Conservation (phyloP, 2,113 vertebrate genomes). For the Verasper variegatus region DNA sequence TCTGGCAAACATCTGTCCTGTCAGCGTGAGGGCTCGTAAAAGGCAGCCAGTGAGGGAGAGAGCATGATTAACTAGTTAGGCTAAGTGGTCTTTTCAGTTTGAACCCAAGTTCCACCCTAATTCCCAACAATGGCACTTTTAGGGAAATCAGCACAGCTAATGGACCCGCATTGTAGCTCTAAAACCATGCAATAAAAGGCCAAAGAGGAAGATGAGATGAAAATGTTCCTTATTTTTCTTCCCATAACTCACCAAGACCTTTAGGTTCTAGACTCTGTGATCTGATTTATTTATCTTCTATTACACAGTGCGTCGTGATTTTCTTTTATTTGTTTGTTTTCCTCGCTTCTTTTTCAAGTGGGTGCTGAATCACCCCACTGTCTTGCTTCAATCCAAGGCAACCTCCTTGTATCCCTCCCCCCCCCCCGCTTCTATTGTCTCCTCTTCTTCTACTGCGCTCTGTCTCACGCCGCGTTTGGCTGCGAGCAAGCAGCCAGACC, state of each 20-base stretch:
- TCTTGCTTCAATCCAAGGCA: slow-evolving; percentile 64
- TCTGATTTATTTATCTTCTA: slow-evolving; percentile 57
- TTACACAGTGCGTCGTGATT: slow-evolving; percentile 50
- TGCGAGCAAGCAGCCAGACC: slow-evolving; percentile 31
- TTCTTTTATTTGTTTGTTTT: slow-evolving; percentile 70
- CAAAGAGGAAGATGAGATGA: slow-evolving; percentile 39
- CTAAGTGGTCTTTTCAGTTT: slow-evolving; percentile 72
- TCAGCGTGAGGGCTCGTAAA: slow-evolving; percentile 75
- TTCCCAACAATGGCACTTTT: slow-evolving; percentile 68
- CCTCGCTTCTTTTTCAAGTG: slow-evolving; percentile 28
- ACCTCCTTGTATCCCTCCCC: slow-evolving; percentile 46
- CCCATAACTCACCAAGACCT: slow-evolving; percentile 49
- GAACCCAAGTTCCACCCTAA: slow-evolving; percentile 63
- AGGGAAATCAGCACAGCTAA: slow-evolving; percentile 61
- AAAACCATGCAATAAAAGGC: slow-evolving; percentile 53
- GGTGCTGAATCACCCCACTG: slow-evolving; percentile 43
- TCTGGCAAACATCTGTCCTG: slow-evolving; percentile 79
- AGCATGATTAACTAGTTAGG: slow-evolving; percentile 75
- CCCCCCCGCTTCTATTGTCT: slow-evolving; percentile 8
- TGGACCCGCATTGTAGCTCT: slow-evolving; percentile 36
- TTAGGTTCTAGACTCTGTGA: slow-evolving; percentile 38
- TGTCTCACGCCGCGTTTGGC: slow-evolving; percentile 39
- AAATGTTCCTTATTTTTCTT: slow-evolving; percentile 17
- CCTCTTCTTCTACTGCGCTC: slow-evolving; percentile 17
- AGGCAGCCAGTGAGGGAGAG: slow-evolving; percentile 35